A percentile compares a stretch with the other conserved stretches of the same genome.
Conservation (phyloP, 2,797 vertebrate species). For the Crax fasciolata region DNA sequence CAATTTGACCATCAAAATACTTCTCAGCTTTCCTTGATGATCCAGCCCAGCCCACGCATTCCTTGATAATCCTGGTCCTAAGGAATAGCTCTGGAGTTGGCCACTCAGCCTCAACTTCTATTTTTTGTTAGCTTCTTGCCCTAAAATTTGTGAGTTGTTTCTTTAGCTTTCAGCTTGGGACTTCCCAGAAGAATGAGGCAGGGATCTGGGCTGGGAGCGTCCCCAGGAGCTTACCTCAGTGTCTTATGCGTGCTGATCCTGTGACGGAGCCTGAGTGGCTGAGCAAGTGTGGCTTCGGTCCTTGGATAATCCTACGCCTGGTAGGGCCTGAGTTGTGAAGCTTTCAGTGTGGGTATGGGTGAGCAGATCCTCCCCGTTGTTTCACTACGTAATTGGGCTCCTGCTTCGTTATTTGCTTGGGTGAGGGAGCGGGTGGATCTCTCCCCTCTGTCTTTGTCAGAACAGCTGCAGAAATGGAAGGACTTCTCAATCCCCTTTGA, state of each 20-base stretch:
- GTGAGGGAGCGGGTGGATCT: background rate
- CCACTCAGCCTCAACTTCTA: background rate
- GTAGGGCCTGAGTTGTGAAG: background rate
- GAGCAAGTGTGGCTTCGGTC: background rate
- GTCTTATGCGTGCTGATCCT: background rate
- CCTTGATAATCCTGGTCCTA: background rate
- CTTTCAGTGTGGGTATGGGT: background rate
- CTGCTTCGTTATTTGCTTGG: background rate
- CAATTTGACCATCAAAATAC: background rate
- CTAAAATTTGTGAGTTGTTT: background rate
- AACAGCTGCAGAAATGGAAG: background rate
- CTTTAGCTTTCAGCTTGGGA: background rate
- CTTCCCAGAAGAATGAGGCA: background rate
- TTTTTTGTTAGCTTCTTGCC: background rate
- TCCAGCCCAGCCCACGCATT: background rate
- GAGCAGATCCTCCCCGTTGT: fast-evolving
- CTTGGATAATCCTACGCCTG: background rate
- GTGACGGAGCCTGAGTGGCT: background rate
- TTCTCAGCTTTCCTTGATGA: background rate
- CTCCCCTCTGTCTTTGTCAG: background rate
- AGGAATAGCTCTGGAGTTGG: background rate
- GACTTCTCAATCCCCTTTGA: background rate
- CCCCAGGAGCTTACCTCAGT: background rate
- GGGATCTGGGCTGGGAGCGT: background rate
- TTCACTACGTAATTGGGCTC: background rate